Conservation (phyloP, 2,888 invertebrate genomes). For the Euzetes globulus region DNA sequence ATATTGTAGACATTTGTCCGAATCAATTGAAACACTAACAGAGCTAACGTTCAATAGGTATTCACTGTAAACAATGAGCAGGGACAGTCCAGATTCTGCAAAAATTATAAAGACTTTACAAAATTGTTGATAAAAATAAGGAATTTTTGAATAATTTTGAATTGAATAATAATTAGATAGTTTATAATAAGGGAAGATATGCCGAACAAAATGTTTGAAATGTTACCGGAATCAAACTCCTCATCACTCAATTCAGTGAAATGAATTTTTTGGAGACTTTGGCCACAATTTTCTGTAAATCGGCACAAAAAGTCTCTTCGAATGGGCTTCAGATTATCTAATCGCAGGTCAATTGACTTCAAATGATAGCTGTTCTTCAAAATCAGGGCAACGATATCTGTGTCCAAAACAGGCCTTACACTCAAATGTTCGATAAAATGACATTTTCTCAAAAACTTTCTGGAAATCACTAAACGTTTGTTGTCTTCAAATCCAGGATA, state of each 20-base stretch:
- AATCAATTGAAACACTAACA: neutral
- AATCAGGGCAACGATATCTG: neutral
- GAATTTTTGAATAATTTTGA: too few species aligned
- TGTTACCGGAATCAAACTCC: neutral
- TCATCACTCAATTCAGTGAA: neutral
- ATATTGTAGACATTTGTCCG: neutral
- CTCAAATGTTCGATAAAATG: neutral
- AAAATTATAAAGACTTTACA: neutral
- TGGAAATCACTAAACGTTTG: neutral
- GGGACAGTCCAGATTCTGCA: neutral
- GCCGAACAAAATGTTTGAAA: too few species aligned
- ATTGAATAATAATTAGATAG: too few species aligned
- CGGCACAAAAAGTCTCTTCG: neutral
- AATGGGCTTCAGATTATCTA: neutral
- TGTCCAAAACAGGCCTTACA: neutral
- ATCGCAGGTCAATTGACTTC: neutral
- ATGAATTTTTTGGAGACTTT: neutral
- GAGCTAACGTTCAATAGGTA: neutral
- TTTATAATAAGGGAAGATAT: too few species aligned
- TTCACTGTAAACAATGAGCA: conserved; percentile 1
- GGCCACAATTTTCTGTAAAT: neutral
- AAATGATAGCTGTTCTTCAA: neutral
- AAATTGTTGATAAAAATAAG: too few species aligned
- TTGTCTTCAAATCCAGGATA: neutral
- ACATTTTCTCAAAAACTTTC: neutral